Base-by-base conservation (phyloP, 30 jellyfish, hydroid and myxozoan species). In the Aurelia sp. region DNA sequence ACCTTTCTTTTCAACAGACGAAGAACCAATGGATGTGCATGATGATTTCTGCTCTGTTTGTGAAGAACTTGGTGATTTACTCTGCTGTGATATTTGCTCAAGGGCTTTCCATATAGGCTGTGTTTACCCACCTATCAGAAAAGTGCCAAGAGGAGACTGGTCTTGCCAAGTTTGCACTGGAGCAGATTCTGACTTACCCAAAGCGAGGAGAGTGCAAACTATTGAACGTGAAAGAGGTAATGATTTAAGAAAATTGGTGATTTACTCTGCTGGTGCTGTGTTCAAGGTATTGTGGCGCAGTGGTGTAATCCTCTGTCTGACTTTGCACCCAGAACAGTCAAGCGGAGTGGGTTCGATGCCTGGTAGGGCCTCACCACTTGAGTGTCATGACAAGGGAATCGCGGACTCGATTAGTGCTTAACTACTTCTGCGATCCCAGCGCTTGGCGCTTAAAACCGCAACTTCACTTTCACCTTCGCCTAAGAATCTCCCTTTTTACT, bases 161-260 rank as follows among this genome's bases (percentile, higher is more conserved):
- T 72, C 96, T 19, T 93, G 98, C 74, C 98, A 93, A 60, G 92
- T 93, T 21, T 93, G 98, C 74, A 88, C 96, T 20, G 96, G 93
- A 18, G 93, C 91, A 5, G 98, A 93, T 44, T 64, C 62, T 21
- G 98, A 93, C 47, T 89, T 93, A 24, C 97, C 98, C 44, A 88
- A 83, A 61, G 82, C 93, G 5, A 88, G 90, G 72, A 87, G 98
- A 30, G 98, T 93, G 10, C 67, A 74, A 15, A 88, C 97, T 6
- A 70, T 66, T 24, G 98, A 93, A 67, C 93, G 91, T 24, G 65
- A 76, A 24, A 55, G 97, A 84, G 94, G 94, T 88, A 60, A 19
- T 48, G 12, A 4, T 2, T 66, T 21, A 5, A 47, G 4, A 44
- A 44, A 8, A 0, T 38, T 9, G 51, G 10, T 40, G 51, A 4